Evolutionary conservation across 2,113 vertebrate species (phyloP), one percentile per base, ranked within the genome.

Genomic region (Malurus alboscapulatus): DNA sequence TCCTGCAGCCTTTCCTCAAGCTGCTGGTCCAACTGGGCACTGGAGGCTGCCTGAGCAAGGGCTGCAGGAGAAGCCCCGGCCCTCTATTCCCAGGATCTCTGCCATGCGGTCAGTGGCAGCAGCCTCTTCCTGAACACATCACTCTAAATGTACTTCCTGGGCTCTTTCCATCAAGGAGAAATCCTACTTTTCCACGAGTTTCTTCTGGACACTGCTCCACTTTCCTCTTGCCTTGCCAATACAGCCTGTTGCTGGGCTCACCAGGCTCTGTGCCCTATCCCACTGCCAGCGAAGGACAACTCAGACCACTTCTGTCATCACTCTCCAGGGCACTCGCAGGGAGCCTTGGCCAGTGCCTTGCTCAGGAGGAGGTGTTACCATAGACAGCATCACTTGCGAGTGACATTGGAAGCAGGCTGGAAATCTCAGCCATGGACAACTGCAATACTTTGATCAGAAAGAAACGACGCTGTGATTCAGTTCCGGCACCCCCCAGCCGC

Each of bases 341-440:
- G 40, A 53, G 48, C 63, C 71, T 55, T 14, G 27, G 59, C 61
- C 21, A 4, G 61, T 38, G 12, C 90, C 84, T 59, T 40, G 32
- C 30, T 40, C 65, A 34, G 62, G 45, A 91, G 80, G 59, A 91
- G 38, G 12, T 17, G 8, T 75, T 92, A 57, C 67, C 62, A 38
- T 15, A 48, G 45, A 83, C 22, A 22, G n/a, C 53, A 42, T 66
- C 84, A 91, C 50, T 40, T 36, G 7, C 8, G 4, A 11, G 2
- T 5, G 29, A 51, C 19, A 1, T 38, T 11, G 14, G 80, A 73
- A 92, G 65, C 38, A 45, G 1, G 16, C 24, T 68, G 76, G 75
- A 78, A 91, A 94, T 59, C 85, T 95, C 77, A 84, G 65, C 78
- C 81, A 34, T 1, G 27, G 92, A 90, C 84, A 86, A 93, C 90